phyloP scores from a whole-genome alignment of 2,888 invertebrate genomes.

The Tetanocera ferruginea region DNA sequence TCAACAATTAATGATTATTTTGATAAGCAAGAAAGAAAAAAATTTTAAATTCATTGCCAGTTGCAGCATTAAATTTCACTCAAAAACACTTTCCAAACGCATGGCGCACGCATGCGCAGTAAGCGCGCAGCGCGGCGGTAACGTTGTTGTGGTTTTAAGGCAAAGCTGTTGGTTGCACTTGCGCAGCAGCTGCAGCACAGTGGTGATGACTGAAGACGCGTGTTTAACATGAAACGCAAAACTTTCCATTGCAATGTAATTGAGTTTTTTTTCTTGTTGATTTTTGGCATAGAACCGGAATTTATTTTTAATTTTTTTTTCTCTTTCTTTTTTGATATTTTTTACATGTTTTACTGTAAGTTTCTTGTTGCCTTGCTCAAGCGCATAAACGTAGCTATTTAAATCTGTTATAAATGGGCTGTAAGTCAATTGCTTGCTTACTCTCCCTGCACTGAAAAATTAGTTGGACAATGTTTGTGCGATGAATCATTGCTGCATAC shows the following conservation, averaged over 20 bases:
- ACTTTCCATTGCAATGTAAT: conserved; percentile 28
- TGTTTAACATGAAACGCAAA: conserved; percentile 8
- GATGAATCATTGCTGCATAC: too few species aligned
- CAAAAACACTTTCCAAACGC: conserved; percentile 36
- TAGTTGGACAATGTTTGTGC: neutral
- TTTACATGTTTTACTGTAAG: neutral
- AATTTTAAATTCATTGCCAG: conserved; percentile 28
- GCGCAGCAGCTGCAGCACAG: neutral
- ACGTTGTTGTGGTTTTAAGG: conserved; percentile 5
- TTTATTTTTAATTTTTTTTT: neutral
- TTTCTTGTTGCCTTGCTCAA: neutral
- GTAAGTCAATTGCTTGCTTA: conserved; percentile 25
- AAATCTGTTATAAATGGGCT: conserved; percentile 9
- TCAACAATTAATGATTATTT: neutral
- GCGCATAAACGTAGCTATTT: neutral
- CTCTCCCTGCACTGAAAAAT: conserved; percentile 35
- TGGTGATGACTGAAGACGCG: neutral
- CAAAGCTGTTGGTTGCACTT: neutral
- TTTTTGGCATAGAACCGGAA: conserved; percentile 25
- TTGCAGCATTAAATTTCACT: conserved; percentile 23
- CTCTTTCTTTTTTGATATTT: neutral
- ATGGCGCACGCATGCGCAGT: conserved; percentile 30
- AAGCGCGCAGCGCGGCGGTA: neutral
- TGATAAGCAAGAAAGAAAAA: neutral
- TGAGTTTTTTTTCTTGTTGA: neutral